Percentiles rank a stretch among this genome's conserved stretches.
phyloP scores from a whole-genome alignment of 2,113 vertebrate species.

The Dromiciops gliroides region DNA sequence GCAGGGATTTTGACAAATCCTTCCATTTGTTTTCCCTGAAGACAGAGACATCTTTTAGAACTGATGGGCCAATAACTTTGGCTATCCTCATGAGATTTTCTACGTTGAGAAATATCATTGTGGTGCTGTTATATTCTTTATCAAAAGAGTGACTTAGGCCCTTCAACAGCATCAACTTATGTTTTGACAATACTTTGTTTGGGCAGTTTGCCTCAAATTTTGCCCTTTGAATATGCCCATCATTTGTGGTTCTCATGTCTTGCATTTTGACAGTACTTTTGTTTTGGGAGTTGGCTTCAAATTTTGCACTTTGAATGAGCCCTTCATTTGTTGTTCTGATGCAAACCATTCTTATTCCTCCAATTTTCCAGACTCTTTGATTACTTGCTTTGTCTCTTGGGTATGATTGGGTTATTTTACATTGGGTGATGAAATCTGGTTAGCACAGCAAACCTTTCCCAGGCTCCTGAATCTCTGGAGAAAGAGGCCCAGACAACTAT shows the following conservation, averaged over 20 bases:
- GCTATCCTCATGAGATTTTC: constrained; percentile 29
- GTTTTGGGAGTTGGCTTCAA: background rate
- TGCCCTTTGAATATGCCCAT: background rate
- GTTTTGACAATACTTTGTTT: background rate
- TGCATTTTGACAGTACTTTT: background rate
- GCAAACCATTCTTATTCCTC: background rate
- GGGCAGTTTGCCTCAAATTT: background rate
- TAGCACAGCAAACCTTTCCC: background rate
- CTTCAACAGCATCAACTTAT: background rate
- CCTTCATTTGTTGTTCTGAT: background rate
- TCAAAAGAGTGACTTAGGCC: background rate
- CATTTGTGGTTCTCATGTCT: background rate
- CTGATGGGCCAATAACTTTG: background rate
- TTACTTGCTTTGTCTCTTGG: background rate
- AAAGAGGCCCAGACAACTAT: background rate
- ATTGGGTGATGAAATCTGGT: background rate
- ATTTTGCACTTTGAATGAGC: background rate
- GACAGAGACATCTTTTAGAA: background rate
- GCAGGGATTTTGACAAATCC: background rate
- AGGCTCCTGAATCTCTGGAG: background rate
- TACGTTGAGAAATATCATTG: background rate
- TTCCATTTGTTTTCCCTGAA: constrained; percentile 6
- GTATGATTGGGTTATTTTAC: background rate
- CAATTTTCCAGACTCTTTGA: background rate
- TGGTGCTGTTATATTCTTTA: background rate